A percentile compares a stretch with the other conserved stretches of the same genome.
Evolutionary conservation across 2,888 invertebrate genomes (phyloP).

Genomic region (Pheosia tremula): DNA sequence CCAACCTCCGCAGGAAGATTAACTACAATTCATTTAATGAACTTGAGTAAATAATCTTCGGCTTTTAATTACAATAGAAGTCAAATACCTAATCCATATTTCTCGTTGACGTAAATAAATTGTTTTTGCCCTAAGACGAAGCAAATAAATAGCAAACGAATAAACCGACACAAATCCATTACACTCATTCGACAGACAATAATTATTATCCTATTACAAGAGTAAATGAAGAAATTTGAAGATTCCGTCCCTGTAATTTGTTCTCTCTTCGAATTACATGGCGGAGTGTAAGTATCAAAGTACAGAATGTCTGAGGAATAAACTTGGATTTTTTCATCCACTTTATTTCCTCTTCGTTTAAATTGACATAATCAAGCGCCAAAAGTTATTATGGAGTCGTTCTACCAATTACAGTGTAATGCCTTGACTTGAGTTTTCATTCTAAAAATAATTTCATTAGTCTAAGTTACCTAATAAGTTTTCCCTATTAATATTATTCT

Average conservation of each 20-base stretch:
- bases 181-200: conserved; percentile 54
- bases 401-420: conserved; percentile 50
- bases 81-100: conserved; percentile 3
- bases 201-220: conserved; percentile 64
- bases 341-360: conserved; percentile 42
- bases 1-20: neutral
- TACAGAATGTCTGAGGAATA: conserved; percentile 49
- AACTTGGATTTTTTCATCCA: conserved; percentile 49
- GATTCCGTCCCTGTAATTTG: conserved; percentile 56
- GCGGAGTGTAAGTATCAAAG: conserved; percentile 53
- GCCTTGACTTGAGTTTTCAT: conserved; percentile 40
- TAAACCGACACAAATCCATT: conserved; percentile 41
- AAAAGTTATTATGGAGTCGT: conserved; percentile 49
- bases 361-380: conserved; percentile 49
- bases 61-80: conserved; percentile 4
- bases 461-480: too few species aligned
- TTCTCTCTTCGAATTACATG: conserved; percentile 60
- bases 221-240: conserved; percentile 63
- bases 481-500: too few species aligned
- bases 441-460: conserved; percentile 7
- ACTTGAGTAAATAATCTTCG: neutral
- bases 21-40: neutral
- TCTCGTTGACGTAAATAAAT: conserved; percentile 15
- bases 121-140: conserved; percentile 17
- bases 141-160: conserved; percentile 33